phyloP scores from a whole-genome alignment of 2,113 vertebrate species.

The Romanogobio albipinnatus region DNA sequence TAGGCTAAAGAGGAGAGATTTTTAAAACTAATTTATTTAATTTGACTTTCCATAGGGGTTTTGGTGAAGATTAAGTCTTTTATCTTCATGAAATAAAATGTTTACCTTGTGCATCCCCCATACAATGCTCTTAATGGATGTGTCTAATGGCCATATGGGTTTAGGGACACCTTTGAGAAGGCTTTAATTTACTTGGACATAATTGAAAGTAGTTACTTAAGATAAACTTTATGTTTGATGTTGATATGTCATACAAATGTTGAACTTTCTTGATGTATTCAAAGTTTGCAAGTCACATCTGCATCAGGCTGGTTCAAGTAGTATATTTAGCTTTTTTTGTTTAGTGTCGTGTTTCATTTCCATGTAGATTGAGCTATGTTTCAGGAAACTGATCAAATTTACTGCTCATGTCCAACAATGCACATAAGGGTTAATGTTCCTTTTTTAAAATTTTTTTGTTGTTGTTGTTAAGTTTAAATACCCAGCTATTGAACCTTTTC shows the following conservation, averaged over 20 bases:
- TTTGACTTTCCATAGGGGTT: background rate
- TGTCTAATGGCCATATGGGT: background rate
- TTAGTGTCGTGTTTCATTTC: background rate
- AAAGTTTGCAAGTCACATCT: background rate
- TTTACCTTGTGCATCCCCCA: background rate
- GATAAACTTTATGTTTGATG: background rate
- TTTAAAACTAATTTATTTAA: background rate
- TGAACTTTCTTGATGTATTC: background rate
- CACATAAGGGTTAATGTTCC: too few relatives aligned
- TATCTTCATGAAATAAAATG: background rate
- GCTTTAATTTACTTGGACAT: background rate
- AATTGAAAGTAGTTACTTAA: background rate
- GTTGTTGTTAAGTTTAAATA: too few relatives aligned
- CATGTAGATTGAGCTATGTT: background rate
- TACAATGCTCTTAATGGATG: background rate
- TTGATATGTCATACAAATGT: background rate
- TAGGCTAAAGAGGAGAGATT: background rate
- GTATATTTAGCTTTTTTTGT: background rate
- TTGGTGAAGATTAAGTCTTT: background rate
- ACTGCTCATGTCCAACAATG: too few relatives aligned
- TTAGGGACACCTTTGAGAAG: background rate
- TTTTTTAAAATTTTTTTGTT: too few relatives aligned
- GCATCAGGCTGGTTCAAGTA: background rate
- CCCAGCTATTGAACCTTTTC: background rate
- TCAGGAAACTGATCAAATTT: background rate